Percentiles rank a stretch among this genome's conserved stretches.
phyloP scores from a whole-genome alignment of 2,888 invertebrate genomes.

The Erpobdella octoculata region DNA sequence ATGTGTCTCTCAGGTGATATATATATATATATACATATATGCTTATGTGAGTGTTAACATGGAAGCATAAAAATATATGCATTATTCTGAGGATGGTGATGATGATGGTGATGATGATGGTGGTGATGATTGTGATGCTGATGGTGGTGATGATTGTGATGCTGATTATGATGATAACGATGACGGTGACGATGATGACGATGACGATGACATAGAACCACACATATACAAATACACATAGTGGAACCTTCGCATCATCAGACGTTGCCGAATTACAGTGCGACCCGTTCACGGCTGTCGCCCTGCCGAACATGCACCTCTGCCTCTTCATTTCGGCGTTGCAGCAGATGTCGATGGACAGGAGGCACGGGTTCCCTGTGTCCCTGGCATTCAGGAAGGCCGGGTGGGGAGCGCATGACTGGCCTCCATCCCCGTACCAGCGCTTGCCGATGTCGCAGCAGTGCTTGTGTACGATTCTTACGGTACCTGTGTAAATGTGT shows the following conservation, averaged over 20 bases:
- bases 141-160: too few species aligned
- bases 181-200: too few species aligned
- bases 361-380: neutral
- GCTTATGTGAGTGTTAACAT: neutral
- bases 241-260: slow-evolving; percentile 7
- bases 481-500: too few species aligned
- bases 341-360: slow-evolving; percentile 18
- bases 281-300: neutral
- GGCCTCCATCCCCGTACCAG: neutral
- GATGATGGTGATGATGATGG: neutral
- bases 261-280: neutral
- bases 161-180: too few species aligned
- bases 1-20: too few species aligned
- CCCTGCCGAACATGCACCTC: slow-evolving; percentile 8
- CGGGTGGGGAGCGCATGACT: slow-evolving; percentile 16
- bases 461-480: slow-evolving; percentile 8
- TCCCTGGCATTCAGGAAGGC: neutral
- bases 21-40: too few species aligned
- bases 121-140: too few species aligned
- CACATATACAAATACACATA: too few species aligned
- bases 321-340: slow-evolving; percentile 14
- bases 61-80: neutral
- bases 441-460: slow-evolving; percentile 25
- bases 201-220: too few species aligned
- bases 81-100: neutral